A percentile compares a stretch with the other conserved stretches of the same genome.
Evolutionary conservation across 2,797 vertebrate species (phyloP).

Genomic region (Ctenosaura bakeri): DNA sequence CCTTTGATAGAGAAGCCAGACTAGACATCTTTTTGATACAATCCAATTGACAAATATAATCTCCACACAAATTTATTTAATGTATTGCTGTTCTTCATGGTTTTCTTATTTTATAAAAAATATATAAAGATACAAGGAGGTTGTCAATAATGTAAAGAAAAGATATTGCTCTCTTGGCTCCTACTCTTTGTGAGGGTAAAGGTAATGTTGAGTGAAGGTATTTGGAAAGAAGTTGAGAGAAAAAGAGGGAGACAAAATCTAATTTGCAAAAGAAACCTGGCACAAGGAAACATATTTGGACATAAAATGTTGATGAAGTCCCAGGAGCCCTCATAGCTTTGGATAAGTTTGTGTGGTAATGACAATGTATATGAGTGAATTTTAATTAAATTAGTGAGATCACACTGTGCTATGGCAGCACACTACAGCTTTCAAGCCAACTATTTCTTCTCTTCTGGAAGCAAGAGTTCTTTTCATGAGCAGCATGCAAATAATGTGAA

Average conservation of each 20-base stretch:
- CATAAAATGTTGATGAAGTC: conserved; percentile 15
- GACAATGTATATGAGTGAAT: conserved; percentile 39
- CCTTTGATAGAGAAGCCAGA: background rate
- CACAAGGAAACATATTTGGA: background rate
- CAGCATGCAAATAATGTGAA: conserved; percentile 30
- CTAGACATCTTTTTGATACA: background rate
- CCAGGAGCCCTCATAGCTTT: conserved; percentile 46
- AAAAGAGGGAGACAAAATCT: background rate
- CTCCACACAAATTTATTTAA: background rate
- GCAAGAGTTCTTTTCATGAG: background rate
- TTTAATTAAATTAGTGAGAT: conserved; percentile 50
- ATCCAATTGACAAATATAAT: background rate
- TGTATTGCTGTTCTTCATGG: background rate
- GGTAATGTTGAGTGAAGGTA: conserved; percentile 6
- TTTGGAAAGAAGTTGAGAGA: background rate
- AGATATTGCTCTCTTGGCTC: background rate
- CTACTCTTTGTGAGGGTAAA: background rate
- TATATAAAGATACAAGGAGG: conserved; percentile 6
- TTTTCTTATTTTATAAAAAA: conserved; percentile 2
- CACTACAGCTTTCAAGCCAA: conserved; percentile 15
- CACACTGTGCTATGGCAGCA: conserved; percentile 2
- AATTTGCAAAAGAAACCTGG: conserved; percentile 39
- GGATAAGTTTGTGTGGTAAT: conserved; percentile 15
- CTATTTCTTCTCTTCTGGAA: background rate
- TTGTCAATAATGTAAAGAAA: conserved; percentile 3